Conservation (phyloP, 2,888 invertebrate species). For the Morpho helenor region DNA sequence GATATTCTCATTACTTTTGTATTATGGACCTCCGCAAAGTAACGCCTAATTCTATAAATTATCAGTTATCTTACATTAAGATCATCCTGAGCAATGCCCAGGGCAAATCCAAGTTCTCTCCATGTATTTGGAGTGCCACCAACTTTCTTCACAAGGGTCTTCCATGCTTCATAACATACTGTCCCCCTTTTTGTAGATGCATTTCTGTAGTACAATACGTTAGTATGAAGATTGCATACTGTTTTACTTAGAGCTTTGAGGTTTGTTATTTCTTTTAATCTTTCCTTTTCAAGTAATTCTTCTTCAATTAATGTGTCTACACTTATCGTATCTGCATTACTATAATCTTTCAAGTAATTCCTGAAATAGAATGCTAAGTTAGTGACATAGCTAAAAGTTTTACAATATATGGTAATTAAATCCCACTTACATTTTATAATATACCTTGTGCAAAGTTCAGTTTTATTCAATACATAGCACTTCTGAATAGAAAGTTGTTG, state of each 20-base stretch:
- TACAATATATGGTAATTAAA: too few species aligned
- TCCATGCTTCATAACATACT: conserved; percentile 64
- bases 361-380: conserved; percentile 39
- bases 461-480: too few species aligned
- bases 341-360: conserved; percentile 47
- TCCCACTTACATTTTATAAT: not conserved
- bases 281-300: conserved; percentile 52
- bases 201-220: conserved; percentile 62
- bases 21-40: too few species aligned
- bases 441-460: not conserved
- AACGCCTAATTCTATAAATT: too few species aligned
- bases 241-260: conserved; percentile 56
- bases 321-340: conserved; percentile 58
- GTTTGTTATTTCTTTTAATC: conserved; percentile 53
- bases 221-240: conserved; percentile 60
- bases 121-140: conserved; percentile 64
- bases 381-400: not conserved
- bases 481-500: too few species aligned
- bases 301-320: conserved; percentile 61
- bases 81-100: conserved; percentile 57
- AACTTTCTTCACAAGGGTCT: conserved; percentile 54
- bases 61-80: conserved; percentile 51
- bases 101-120: conserved; percentile 57
- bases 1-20: too few species aligned
- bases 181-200: conserved; percentile 54